phyloP scores from a whole-genome alignment of 2,888 invertebrate genomes.

The Coelopa pilipes region DNA sequence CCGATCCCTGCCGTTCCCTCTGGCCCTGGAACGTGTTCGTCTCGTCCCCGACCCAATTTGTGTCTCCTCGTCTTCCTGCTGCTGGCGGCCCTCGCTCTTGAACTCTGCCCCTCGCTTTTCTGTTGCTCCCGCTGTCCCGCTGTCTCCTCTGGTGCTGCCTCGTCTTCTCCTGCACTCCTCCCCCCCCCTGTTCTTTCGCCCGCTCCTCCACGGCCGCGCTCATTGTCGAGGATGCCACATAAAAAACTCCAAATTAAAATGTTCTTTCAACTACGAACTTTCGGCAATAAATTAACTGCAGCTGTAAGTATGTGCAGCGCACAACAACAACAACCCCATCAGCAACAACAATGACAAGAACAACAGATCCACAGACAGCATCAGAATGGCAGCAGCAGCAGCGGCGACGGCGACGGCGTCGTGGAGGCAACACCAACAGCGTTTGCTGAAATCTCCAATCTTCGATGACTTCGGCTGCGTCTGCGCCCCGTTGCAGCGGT shows the following conservation, averaged over 20 bases:
- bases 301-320: slow-evolving; percentile 6
- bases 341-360: slow-evolving; percentile 26
- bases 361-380: not conserved
- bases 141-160: too few relatives aligned
- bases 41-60: too few relatives aligned
- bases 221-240: slow-evolving; percentile 22
- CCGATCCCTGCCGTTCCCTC: too few relatives aligned
- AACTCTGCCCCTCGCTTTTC: too few relatives aligned
- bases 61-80: too few relatives aligned
- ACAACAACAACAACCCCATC: not conserved
- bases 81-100: too few relatives aligned
- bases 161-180: too few relatives aligned
- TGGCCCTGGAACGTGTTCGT: too few relatives aligned
- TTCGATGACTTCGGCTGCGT: slow-evolving; percentile 19
- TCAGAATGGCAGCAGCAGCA: not conserved
- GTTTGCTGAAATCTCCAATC: slow-evolving; percentile 47
- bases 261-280: slow-evolving; percentile 66
- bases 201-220: not conserved
- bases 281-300: slow-evolving; percentile 48
- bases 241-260: slow-evolving; percentile 63
- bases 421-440: slow-evolving; percentile 43
- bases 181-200: too few relatives aligned
- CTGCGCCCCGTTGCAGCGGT: not conserved
- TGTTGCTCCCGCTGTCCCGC: too few relatives aligned
- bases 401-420: slow-evolving; percentile 34